Conservation (phyloP, 2,888 invertebrate species). For the Epiblema foenella region DNA sequence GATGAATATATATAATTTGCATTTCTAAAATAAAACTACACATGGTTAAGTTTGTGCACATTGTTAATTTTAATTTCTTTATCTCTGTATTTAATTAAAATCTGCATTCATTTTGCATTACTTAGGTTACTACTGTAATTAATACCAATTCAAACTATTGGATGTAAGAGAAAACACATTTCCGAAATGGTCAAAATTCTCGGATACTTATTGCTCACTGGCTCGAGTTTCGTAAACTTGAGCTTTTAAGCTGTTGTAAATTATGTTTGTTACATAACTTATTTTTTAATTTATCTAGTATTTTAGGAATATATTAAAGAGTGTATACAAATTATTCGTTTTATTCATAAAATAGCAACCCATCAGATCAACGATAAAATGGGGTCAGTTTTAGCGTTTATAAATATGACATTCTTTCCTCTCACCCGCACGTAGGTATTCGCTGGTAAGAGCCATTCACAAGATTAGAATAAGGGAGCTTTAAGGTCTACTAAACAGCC, state of each 20-base stretch:
- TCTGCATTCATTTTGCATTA: constrained; percentile 27
- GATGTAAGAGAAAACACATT: constrained; percentile 33
- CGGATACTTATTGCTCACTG: constrained; percentile 52
- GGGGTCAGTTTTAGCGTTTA: no score
- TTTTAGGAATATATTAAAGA: constrained; percentile 68
- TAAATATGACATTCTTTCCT: no score
- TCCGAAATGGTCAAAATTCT: constrained; percentile 31
- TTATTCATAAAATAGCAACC: constrained; percentile 43
- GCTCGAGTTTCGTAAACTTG: constrained; percentile 56
- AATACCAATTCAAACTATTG: constrained; percentile 26
- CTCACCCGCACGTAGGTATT: no score
- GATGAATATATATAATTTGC: constrained; percentile 28
- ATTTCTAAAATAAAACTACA: constrained; percentile 38
- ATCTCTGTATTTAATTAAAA: constrained; percentile 9
- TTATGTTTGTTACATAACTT: constrained; percentile 59
- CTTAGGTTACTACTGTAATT: constrained; percentile 30
- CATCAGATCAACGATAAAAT: no score
- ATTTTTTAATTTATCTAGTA: constrained; percentile 59
- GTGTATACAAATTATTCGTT: constrained; percentile 55
- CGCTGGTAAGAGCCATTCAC: no score
- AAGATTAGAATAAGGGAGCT: no score
- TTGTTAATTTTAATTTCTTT: constrained; percentile 20
- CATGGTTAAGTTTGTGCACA: constrained; percentile 37
- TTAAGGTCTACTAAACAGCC: no score
- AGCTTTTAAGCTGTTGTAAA: constrained; percentile 58